Conservation (phyloP, 2,113 vertebrate genomes). For the Phoxinus phoxinus region DNA sequence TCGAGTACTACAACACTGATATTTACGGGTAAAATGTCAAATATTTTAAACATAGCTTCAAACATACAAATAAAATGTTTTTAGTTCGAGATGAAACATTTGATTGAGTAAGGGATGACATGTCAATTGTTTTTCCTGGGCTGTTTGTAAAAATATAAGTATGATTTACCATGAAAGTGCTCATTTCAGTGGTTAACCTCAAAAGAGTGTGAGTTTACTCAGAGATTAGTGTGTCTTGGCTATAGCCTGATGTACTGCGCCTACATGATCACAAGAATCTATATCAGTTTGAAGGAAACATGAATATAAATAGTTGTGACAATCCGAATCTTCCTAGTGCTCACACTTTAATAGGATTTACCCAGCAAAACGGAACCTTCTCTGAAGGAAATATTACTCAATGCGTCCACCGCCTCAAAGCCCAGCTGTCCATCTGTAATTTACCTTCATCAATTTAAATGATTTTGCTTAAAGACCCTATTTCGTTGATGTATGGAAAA, state of each 20-base stretch:
- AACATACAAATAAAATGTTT: too few species aligned
- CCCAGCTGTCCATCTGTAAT: slow-evolving; percentile 64
- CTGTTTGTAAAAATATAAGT: neutral
- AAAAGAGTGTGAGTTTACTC: neutral
- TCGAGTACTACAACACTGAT: neutral
- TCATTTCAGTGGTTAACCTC: neutral
- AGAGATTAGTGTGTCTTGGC: neutral
- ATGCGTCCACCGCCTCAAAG: slow-evolving; percentile 45
- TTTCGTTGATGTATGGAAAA: slow-evolving; percentile 53
- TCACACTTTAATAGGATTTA: neutral
- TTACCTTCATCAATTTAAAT: slow-evolving; percentile 59
- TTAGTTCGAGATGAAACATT: too few species aligned
- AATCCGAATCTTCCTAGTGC: neutral
- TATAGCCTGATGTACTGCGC: neutral
- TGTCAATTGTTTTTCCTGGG: neutral
- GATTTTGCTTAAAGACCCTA: slow-evolving; percentile 37
- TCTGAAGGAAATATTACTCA: neutral
- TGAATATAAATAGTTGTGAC: neutral
- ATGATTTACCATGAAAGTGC: neutral
- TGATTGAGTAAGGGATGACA: neutral
- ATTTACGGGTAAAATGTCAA: neutral
- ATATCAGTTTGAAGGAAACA: neutral
- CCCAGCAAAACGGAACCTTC: neutral
- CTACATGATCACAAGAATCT: slow-evolving; percentile 9
- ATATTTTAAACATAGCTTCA: neutral